phyloP scores from a whole-genome alignment of 2,888 invertebrate species.

The Crematogaster levior region DNA sequence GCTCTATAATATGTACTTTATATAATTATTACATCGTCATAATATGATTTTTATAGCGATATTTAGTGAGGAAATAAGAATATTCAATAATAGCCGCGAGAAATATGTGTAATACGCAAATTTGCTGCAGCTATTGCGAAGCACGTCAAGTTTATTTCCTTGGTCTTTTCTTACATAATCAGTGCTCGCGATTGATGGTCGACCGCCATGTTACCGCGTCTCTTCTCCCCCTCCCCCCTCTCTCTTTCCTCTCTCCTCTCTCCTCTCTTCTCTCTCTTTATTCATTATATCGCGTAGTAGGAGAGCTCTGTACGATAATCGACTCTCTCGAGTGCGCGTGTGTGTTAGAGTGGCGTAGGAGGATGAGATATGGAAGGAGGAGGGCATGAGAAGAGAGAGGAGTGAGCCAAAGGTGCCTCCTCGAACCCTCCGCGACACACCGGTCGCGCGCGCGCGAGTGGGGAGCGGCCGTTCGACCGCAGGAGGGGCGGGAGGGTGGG shows the following conservation, averaged over 20 bases:
- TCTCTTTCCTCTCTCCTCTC: constrained; percentile 3
- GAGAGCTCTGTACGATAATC: constrained; percentile 67
- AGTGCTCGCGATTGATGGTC: constrained; percentile 39
- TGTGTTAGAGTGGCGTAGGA: constrained; percentile 47
- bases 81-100: constrained; percentile 8
- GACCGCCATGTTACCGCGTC: constrained; percentile 62
- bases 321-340: constrained; percentile 67
- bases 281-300: constrained; percentile 53
- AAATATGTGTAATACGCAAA: background rate
- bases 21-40: background rate
- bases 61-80: background rate
- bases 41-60: background rate
- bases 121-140: background rate
- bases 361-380: background rate
- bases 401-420: constrained; percentile 47
- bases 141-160: constrained; percentile 42
- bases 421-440: constrained; percentile 41
- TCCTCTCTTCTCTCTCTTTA: background rate
- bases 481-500: constrained; percentile 3
- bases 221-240: too few species aligned
- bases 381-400: constrained; percentile 42
- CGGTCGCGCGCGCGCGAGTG: constrained; percentile 31
- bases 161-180: constrained; percentile 59
- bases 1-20: background rate
- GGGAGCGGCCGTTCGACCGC: constrained; percentile 9